phyloP scores from a whole-genome alignment of 2,797 vertebrate species.

The Sarcophilus harrisii region DNA sequence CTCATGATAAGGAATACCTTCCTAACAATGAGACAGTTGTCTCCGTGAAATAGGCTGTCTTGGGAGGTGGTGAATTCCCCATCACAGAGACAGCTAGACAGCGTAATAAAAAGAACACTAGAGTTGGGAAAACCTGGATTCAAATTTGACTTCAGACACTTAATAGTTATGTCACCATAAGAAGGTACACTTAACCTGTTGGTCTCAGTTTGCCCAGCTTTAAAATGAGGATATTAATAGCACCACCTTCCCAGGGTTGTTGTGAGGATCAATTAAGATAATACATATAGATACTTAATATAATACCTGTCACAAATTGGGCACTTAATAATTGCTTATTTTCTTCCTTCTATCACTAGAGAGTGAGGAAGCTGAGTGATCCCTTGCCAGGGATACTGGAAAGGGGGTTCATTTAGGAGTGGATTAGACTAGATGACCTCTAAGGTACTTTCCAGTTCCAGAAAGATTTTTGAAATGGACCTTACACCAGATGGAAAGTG shows the following conservation, averaged over 20 bases:
- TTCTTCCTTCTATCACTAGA: not conserved
- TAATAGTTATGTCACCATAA: not conserved
- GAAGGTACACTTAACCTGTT: not conserved
- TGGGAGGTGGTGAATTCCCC: not conserved
- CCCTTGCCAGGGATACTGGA: not conserved
- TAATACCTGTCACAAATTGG: not conserved
- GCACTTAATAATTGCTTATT: not conserved
- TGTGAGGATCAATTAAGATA: not conserved
- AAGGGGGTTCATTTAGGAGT: not conserved
- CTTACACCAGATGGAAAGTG: not conserved
- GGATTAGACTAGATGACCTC: not conserved
- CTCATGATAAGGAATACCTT: not conserved
- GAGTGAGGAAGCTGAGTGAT: not conserved
- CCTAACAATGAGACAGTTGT: not conserved
- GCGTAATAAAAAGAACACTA: not conserved
- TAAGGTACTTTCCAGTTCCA: not conserved
- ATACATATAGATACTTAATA: not conserved
- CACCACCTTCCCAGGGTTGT: not conserved
- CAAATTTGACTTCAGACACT: not conserved
- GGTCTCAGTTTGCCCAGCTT: not conserved
- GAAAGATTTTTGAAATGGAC: not conserved
- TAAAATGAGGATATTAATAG: not conserved
- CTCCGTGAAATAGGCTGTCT: not conserved
- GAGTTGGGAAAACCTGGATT: not conserved
- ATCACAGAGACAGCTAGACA: not conserved